phyloP scores from a whole-genome alignment of 2,888 invertebrate genomes.

The Chloromyia formosa region DNA sequence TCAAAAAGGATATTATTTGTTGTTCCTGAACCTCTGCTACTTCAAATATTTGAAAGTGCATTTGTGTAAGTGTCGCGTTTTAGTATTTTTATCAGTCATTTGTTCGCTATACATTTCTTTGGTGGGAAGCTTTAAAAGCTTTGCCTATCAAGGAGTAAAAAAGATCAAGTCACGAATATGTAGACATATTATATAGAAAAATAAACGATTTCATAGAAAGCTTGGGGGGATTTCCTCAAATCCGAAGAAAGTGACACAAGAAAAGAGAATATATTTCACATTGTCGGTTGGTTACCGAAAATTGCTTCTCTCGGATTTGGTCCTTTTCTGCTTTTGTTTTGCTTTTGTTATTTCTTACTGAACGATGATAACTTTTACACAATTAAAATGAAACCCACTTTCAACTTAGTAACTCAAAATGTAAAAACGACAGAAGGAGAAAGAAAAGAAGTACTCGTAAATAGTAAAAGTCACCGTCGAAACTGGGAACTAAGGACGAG shows the following conservation, averaged over 20 bases:
- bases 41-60: conserved; percentile 2
- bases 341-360: conserved; percentile 9
- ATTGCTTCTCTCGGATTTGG: neutral
- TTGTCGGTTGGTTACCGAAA: neutral
- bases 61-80: conserved; percentile 37
- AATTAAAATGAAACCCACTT: conserved; percentile 22
- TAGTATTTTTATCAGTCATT: conserved; percentile 5
- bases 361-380: neutral
- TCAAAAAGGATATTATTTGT: conserved; percentile 4
- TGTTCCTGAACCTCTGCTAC: neutral
- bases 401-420: conserved; percentile 14
- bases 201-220: conserved; percentile 9
- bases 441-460: too few species aligned
- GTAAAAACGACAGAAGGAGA: neutral
- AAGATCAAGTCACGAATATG: conserved; percentile 3
- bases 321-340: neutral
- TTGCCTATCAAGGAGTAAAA: conserved; percentile 1
- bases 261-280: conserved; percentile 18
- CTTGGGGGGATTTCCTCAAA: conserved; percentile 6
- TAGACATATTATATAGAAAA: conserved; percentile 5
- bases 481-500: too few species aligned
- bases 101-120: neutral
- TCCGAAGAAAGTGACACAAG: neutral
- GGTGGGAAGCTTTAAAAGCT: conserved; percentile 27
- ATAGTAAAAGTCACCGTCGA: too few species aligned